These are phyloP conservation scores for Lepetodrilus schrolli DNA, from an alignment of 2,888 invertebrate genomes.

Conservation along the genomic window DNA sequence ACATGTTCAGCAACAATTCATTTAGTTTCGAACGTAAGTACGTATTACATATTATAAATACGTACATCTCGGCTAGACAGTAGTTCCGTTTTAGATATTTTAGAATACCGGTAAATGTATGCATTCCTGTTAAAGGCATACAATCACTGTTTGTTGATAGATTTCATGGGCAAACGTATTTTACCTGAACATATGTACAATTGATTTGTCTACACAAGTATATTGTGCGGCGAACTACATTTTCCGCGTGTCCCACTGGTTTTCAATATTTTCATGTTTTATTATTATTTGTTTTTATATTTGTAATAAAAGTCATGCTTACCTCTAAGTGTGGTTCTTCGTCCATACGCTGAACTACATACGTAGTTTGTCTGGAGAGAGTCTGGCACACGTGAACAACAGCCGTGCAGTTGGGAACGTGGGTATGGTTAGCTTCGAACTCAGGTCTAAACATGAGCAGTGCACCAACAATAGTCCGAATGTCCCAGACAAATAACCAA, in stretches of 20 bases:
- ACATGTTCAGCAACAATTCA: too few relatives aligned
- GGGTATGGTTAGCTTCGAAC: background rate
- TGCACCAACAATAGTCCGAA: background rate
- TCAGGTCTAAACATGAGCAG: background rate
- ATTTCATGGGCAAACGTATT: background rate
- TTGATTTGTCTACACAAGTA: too few relatives aligned
- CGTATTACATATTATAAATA: too few relatives aligned
- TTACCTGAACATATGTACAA: background rate
- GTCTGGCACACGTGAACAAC: background rate
- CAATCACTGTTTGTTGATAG: background rate
- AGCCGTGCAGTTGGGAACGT: background rate
- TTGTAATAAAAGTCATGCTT: background rate
- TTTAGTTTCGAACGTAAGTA: too few relatives aligned
- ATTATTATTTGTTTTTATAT: background rate
- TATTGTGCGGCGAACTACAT: background rate
- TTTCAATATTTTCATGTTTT: background rate
- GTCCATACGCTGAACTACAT: background rate
- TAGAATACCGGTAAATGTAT: background rate
- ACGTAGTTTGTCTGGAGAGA: background rate
- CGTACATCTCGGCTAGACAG: too few relatives aligned
- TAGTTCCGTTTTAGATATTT: too few relatives aligned
- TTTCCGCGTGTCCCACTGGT: background rate
- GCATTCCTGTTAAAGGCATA: background rate
- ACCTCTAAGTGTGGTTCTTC: background rate
- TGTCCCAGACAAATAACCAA: background rate